Evolutionary conservation across 2,888 invertebrate species (phyloP).

Genomic region (Pecten maximus): DNA sequence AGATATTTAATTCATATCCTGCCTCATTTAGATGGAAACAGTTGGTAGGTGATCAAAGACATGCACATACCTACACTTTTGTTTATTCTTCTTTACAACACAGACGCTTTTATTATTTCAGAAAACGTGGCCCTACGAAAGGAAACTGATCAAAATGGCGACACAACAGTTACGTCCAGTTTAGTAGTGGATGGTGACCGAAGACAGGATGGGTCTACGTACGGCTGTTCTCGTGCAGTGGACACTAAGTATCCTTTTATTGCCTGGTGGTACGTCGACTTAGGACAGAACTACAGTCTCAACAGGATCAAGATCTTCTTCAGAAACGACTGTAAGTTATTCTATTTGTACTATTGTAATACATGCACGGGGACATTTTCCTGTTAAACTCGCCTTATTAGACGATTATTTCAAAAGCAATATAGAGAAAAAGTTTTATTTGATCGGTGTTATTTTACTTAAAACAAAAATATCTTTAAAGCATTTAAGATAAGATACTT

Average conservation of each 20-base stretch:
- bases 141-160: conserved; percentile 62
- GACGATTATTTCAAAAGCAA: too few relatives aligned
- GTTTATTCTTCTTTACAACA: neutral
- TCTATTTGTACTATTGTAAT: too few relatives aligned
- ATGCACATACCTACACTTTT: neutral
- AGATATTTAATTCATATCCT: too few relatives aligned
- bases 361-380: too few relatives aligned
- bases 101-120: conserved; percentile 31
- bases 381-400: too few relatives aligned
- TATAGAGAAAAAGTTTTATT: too few relatives aligned
- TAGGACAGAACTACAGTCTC: conserved; percentile 56
- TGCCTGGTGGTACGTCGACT: conserved; percentile 68
- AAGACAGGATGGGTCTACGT: conserved; percentile 63
- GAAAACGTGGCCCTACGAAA: conserved; percentile 65
- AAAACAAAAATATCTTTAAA: too few relatives aligned
- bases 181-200: conserved; percentile 67
- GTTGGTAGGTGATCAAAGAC: too few relatives aligned
- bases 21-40: too few relatives aligned
- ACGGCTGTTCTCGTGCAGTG: conserved; percentile 64
- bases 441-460: too few relatives aligned
- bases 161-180: conserved; percentile 60
- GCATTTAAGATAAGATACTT: too few relatives aligned
- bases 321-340: conserved; percentile 63
- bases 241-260: conserved; percentile 64
- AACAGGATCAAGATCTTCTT: conserved; percentile 64